These are phyloP conservation scores for Dendrolimus kikuchii DNA, from an alignment of 1,140 invertebrate species.

Conservation along the genomic window DNA sequence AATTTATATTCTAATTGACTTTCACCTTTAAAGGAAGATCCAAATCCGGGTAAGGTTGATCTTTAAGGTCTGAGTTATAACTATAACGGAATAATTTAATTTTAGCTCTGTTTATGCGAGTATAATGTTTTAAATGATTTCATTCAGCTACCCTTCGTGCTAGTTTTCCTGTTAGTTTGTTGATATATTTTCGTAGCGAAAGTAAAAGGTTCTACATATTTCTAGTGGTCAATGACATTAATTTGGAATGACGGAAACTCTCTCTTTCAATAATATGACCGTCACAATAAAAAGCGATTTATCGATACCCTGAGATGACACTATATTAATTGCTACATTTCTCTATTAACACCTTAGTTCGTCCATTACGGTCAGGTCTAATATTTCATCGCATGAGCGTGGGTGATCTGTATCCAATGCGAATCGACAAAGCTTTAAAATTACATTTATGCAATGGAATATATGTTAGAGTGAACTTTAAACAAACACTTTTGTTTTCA, in stretches of 20 bases:
- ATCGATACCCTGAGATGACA: conserved; percentile 6
- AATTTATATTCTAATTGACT: no score
- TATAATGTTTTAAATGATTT: no score
- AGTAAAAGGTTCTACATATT: no score
- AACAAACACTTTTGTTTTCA: conserved; percentile 66
- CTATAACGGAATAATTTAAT: no score
- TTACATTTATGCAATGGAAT: conserved; percentile 36
- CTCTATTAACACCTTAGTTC: conserved; percentile 2
- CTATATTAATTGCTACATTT: conserved; percentile 8
- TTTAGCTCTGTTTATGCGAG: no score
- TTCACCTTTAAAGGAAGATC: no score
- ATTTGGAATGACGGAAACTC: conserved; percentile 9
- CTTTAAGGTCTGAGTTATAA: no score
- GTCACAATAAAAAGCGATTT: conserved; percentile 3
- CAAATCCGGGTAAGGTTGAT: no score
- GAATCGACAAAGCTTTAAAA: conserved; percentile 7
- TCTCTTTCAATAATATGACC: conserved; percentile 16
- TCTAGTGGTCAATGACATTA: neutral
- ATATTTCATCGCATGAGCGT: conserved; percentile 9
- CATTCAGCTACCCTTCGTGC: no score
- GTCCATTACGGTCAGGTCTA: conserved; percentile 8
- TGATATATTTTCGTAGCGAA: no score
- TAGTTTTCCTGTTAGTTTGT: no score
- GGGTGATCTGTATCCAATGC: conserved; percentile 10
- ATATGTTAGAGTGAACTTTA: conserved; percentile 34